Base-by-base conservation (phyloP, 2,113 vertebrate species). In the Paradisaea rubra region DNA sequence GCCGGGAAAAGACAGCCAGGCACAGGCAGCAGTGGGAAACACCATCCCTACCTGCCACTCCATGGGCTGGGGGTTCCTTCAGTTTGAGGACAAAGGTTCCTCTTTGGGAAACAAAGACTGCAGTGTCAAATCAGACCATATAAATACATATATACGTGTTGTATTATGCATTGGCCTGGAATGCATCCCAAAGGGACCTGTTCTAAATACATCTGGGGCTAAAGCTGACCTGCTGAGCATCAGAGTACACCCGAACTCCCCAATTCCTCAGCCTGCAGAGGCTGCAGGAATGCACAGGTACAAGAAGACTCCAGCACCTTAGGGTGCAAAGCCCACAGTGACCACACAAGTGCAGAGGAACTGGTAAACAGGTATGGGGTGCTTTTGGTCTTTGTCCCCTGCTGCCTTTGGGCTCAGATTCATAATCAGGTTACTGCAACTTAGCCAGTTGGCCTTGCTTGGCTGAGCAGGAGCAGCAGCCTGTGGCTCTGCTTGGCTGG, bases 61-160 rank as follows among this genome's bases (percentile, higher is more conserved):
- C 5, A 1, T 31, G 59, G 49, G 24, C 41, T 53, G 37, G 8
- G 14, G 9, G 11, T 2, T 63, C 59, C 66, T 44, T 15, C 53
- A 18, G 24, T 31, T 19, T 33, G 57, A 76, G 45, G 37, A 50
- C 28, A 53, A 60, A 60, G 31, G n/a, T 27, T 88, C 17, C 12
- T 28, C 15, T 52, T 66, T 14, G 10, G 25, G 37, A 82, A 87
- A 76, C 39, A 85, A 82, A 93, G 71, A 28, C 30, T 76, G 7
- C 37, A 25, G 45, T 11, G 49, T 17, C 42, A 66, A 81, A 65
- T 49, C 19, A 72, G 31, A 42, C n/a, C 9, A 16, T n/a, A 68
- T 15, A 25, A 3, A 24, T 19, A 19, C 4, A 25, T 8, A 20
- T 0, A 44, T 0, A 35, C 11, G 60, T 0, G 1, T 6, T 79